Conservation (phyloP, 2,113 vertebrate species). For the Hippoglossus stenolepis region DNA sequence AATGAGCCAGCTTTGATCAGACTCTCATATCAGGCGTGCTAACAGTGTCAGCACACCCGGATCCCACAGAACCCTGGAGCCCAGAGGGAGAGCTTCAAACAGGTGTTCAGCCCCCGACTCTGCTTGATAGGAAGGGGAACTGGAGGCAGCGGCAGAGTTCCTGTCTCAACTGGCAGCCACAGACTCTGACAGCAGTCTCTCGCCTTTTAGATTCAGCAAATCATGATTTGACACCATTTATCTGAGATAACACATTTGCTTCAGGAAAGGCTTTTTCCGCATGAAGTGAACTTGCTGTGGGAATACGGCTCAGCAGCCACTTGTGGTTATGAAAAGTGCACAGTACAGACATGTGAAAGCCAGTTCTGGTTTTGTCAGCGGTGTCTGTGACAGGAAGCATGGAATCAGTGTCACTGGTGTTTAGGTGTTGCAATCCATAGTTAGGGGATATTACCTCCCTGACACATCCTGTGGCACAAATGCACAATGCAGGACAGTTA, state of each 20-base stretch:
- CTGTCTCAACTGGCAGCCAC: slow-evolving; percentile 14
- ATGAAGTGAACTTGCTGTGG: slow-evolving; percentile 23
- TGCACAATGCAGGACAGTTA: slow-evolving; percentile 30
- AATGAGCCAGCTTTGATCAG: slow-evolving; percentile 85
- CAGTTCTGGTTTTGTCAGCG: slow-evolving; percentile 10
- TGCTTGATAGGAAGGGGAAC: slow-evolving; percentile 48
- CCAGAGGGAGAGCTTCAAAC: slow-evolving; percentile 73
- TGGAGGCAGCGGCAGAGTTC: slow-evolving; percentile 38
- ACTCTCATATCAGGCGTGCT: slow-evolving; percentile 80
- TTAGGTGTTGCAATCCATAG: slow-evolving; percentile 35
- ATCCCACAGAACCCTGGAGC: slow-evolving; percentile 79
- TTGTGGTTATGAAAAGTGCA: not conserved
- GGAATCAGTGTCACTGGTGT: slow-evolving; percentile 38
- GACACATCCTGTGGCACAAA: slow-evolving; percentile 32
- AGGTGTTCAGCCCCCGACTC: slow-evolving; percentile 55
- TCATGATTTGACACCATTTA: slow-evolving; percentile 16
- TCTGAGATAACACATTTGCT: slow-evolving; percentile 19
- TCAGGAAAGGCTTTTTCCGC: not conserved
- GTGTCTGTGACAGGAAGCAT: slow-evolving; percentile 30
- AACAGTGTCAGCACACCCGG: slow-evolving; percentile 81
- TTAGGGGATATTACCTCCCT: slow-evolving; percentile 35
- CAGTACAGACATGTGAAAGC: slow-evolving; percentile 25
- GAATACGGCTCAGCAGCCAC: slow-evolving; percentile 27
- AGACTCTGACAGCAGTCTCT: slow-evolving; percentile 19
- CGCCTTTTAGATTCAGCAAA: slow-evolving; percentile 2